Evolutionary conservation across 1,140 invertebrate species (phyloP), one percentile per base, ranked within the genome.

Genomic region (Arion vulgaris): DNA sequence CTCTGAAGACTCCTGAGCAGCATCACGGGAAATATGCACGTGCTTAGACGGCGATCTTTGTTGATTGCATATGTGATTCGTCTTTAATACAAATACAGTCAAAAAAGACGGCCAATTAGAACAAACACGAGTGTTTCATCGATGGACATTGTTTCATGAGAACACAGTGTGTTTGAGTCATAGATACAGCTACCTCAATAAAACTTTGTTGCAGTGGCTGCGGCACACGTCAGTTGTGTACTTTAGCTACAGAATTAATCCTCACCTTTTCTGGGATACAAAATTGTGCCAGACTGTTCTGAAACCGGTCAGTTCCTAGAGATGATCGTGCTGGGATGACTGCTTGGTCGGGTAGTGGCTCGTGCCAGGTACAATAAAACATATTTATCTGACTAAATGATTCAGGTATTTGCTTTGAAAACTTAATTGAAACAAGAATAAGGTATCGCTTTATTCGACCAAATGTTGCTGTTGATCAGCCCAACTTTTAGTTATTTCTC

Each of bases 11-110:
- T n/a, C 73, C n/a, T n/a, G 45, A 34, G 32, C 19, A 34, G 45
- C 19, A 51, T 34, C 1, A 41, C 28, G 73, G 73, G 45, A 51
- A 49, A 75, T 75, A 53, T 28, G 73, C 39, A 75, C 73, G 73
- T 75, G 73, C 45, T 51, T 32, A 51, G 73, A 75, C 23, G 1
- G 26, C 13, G 28, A 28, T 28, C 39, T 49, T 75, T 75, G 73
- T 75, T 75, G 73, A 75, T 75, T 75, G 73, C 41, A 45, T 51
- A 49, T 75, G 73, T 51, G 73, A 75, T 39, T 34, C 38, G 45
- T 75, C 34, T 49, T 1, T 13, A 41, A 41, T 39, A 45, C 38
- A 72, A 72, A 72, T 72, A 72, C 71, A 41, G 0, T 19, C 71
- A 72, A 32, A n/a, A 28, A 66, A 7, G 28, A 34, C 62, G n/a